Evolutionary conservation across 2,113 vertebrate genomes (phyloP).

Genomic region (Phocoena sinus): DNA sequence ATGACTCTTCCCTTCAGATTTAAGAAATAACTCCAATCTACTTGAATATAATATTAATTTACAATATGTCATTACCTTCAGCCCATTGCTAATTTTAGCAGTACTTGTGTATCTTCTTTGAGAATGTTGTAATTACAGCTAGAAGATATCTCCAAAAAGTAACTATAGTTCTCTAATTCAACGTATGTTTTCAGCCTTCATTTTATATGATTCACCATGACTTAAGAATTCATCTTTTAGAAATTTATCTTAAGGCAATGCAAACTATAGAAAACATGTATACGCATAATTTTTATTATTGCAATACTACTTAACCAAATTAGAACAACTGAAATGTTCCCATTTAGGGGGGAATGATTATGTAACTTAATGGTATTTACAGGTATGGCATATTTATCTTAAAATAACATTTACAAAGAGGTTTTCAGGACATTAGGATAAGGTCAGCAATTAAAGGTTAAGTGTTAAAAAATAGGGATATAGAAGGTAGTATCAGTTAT

Average conservation of each 20-base stretch:
- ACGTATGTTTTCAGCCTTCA: not conserved
- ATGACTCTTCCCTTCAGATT: not conserved
- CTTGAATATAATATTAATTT: not conserved
- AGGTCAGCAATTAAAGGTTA: not conserved
- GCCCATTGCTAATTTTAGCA: not conserved
- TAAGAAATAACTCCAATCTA: not conserved
- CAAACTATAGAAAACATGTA: not conserved
- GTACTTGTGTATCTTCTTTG: not conserved
- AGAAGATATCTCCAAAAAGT: not conserved
- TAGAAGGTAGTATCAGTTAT: not conserved
- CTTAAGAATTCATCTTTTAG: not conserved
- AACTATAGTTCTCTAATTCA: not conserved
- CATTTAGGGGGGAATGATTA: not conserved
- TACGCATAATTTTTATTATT: not conserved
- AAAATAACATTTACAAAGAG: not conserved
- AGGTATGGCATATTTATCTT: not conserved
- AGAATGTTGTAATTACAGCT: not conserved
- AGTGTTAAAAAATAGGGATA: not conserved
- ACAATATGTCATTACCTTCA: not conserved
- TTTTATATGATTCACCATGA: not conserved
- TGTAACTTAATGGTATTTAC: not conserved
- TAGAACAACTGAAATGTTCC: not conserved
- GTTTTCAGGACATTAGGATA: not conserved
- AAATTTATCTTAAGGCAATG: not conserved
- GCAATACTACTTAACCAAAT: not conserved